Evolutionary conservation across 2,113 vertebrate genomes (phyloP), one percentile per base, ranked within the genome.

Genomic region (Gavialis gangeticus): DNA sequence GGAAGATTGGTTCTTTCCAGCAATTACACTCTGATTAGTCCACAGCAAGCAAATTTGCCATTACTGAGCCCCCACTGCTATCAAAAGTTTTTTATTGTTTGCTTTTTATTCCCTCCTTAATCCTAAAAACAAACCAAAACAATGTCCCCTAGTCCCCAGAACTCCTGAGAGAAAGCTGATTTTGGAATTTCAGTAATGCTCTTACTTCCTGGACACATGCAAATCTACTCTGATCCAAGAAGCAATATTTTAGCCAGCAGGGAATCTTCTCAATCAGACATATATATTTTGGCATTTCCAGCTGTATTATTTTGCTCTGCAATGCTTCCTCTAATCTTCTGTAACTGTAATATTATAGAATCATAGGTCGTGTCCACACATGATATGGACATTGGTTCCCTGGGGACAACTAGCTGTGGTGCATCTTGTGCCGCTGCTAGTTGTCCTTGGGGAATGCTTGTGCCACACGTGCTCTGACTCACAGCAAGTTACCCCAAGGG

Each of bases 21-120:
- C 85, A 94, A 90, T 85, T 92, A 62, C 12, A 12, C 25, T 93
- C 69, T 94, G 79, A 95, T 94, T 95, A 95, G 87, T 91, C 94
- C 7, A 0, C 92, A 89, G 85, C 89, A 92, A 95, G 93, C 94
- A 88, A n/a, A 87, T 91, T 96, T 95, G 87, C 78, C 56, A 86
- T 89, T 88, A 84, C 46, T 96, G 80, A 94, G 89, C 28, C 58
- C 92, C 89, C 81, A 92, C 85, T 93, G 94, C 59, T 93, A 66
- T 88, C 82, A 93, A 95, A 96, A 22, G 18, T 14, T 59, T 54
- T 85, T 94, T 87, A 83, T 55, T 90, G 7, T 28, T 75, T 80
- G 37, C 12, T 93, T 94, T 84, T 88, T n/a, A 28, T 92, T 91
- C n/a, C 94, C 24, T 79, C 34, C 94, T 94, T 96, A 79, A 90